Conservation (phyloP, 2,888 invertebrate genomes). For the Elaeidobius kamerunicus region DNA sequence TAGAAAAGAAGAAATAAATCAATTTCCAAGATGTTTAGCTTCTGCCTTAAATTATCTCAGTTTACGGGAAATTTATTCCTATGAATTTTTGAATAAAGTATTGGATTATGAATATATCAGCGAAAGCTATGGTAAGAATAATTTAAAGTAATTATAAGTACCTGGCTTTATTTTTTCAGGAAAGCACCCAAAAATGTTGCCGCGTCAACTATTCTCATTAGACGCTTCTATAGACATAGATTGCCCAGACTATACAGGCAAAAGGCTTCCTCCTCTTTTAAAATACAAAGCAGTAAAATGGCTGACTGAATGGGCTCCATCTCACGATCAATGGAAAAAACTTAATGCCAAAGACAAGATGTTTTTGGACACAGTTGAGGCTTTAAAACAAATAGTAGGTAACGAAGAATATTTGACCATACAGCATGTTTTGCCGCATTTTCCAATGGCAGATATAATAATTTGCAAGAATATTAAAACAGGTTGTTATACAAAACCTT, state of each 20-base stretch:
- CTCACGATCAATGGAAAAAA: slow-evolving; percentile 52
- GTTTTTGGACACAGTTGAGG: slow-evolving; percentile 57
- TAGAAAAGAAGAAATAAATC: slow-evolving; percentile 56
- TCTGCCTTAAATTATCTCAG: slow-evolving; percentile 61
- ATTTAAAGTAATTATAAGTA: too few relatives aligned
- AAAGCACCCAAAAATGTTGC: slow-evolving; percentile 37
- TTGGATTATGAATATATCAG: slow-evolving; percentile 58
- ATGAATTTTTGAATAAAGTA: slow-evolving; percentile 57
- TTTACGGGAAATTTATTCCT: slow-evolving; percentile 55
- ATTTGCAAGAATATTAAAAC: not conserved
- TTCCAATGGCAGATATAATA: slow-evolving; percentile 56
- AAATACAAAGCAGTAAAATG: slow-evolving; percentile 57
- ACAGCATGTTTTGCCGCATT: slow-evolving; percentile 67
- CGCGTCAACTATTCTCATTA: slow-evolving; percentile 60
- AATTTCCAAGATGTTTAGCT: slow-evolving; percentile 59
- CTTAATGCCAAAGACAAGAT: slow-evolving; percentile 57
- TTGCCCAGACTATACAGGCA: slow-evolving; percentile 57
- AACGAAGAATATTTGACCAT: slow-evolving; percentile 51
- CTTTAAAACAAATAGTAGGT: slow-evolving; percentile 52
- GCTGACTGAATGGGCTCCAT: slow-evolving; percentile 59
- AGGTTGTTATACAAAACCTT: too few relatives aligned
- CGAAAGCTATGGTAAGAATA: slow-evolving; percentile 34
- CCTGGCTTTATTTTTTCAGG: slow-evolving; percentile 37
- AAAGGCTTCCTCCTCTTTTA: slow-evolving; percentile 52
- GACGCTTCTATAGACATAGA: slow-evolving; percentile 62